Percentiles rank a stretch among this genome's conserved stretches.
Evolutionary conservation across 2,113 vertebrate species (phyloP).

Genomic region (Hypanus sabinus): DNA sequence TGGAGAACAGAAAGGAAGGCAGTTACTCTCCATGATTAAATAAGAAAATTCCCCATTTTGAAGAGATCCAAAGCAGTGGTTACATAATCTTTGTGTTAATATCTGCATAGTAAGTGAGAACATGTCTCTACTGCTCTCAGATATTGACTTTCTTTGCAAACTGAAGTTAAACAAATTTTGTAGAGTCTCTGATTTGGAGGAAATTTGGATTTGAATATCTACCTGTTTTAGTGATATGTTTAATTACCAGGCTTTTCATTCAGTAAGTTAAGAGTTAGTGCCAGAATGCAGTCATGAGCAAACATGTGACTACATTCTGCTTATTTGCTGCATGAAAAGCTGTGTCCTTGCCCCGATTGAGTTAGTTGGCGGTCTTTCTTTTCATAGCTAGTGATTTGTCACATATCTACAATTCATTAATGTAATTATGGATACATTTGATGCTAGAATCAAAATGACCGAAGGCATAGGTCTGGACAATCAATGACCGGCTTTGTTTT

Average conservation of each 20-base stretch:
- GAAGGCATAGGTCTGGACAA: too few species aligned
- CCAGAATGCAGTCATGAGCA: background rate
- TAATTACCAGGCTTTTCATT: background rate
- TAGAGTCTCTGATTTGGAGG: background rate
- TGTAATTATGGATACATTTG: background rate
- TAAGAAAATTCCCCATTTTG: background rate
- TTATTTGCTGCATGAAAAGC: background rate
- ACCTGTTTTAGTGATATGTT: background rate
- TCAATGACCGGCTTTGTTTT: too few species aligned
- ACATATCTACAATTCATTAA: background rate
- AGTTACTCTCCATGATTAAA: background rate
- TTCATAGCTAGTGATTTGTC: background rate
- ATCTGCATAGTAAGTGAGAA: too few species aligned
- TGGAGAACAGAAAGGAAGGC: background rate
- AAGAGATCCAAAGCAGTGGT: background rate
- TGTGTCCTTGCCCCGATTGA: background rate
- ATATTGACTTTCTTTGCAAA: background rate
- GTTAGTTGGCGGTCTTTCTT: background rate
- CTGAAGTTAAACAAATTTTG: background rate
- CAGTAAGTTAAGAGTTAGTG: background rate
- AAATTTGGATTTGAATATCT: background rate
- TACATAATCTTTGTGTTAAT: background rate
- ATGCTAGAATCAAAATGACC: too few species aligned
- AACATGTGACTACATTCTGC: background rate
- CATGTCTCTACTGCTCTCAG: background rate